A percentile compares a stretch with the other conserved stretches of the same genome.
Evolutionary conservation across 1,140 invertebrate genomes (phyloP).

Genomic region (Drosophila parabipectinata): DNA sequence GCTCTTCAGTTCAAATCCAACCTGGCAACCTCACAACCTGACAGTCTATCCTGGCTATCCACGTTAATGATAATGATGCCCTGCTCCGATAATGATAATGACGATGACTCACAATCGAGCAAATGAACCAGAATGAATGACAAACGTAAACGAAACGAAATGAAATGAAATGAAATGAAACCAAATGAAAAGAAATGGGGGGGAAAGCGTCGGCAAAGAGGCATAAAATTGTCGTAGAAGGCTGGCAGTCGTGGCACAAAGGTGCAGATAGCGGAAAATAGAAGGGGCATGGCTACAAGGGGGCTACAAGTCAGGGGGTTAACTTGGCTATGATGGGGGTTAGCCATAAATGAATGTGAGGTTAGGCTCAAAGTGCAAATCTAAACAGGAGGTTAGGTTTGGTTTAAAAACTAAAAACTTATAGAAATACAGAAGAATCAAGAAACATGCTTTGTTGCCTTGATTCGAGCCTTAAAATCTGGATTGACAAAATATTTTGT

Average conservation of each 20-base stretch:
- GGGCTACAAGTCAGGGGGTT: not conserved
- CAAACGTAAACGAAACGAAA: slow-evolving; percentile 61
- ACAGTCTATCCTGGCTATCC: not conserved
- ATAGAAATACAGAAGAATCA: too few relatives aligned
- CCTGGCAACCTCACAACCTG: not conserved
- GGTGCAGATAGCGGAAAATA: slow-evolving; percentile 8
- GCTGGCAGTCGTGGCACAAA: not conserved
- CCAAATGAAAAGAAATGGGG: slow-evolving; percentile 39
- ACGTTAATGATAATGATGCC: slow-evolving; percentile 13
- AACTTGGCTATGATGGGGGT: not conserved
- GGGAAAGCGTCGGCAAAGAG: slow-evolving; percentile 22
- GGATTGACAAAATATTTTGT: too few relatives aligned
- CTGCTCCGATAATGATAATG: slow-evolving; percentile 20
- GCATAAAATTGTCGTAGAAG: slow-evolving; percentile 44
- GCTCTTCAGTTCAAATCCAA: slow-evolving; percentile 1
- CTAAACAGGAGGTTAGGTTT: too few relatives aligned
- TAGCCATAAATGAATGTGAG: not conserved
- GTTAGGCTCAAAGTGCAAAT: not conserved
- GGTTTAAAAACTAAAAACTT: too few relatives aligned
- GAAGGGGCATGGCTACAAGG: not conserved
- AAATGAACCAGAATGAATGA: slow-evolving; percentile 81
- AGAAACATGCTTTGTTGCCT: too few relatives aligned
- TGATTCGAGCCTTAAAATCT: too few relatives aligned
- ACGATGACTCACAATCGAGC: slow-evolving; percentile 74
- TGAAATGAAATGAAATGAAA: slow-evolving; percentile 41